Percentiles rank a stretch among this genome's conserved stretches.
These are phyloP conservation scores for Dicentrarchus labrax DNA, from an alignment of 2,113 vertebrate species.

Conservation along the genomic window DNA sequence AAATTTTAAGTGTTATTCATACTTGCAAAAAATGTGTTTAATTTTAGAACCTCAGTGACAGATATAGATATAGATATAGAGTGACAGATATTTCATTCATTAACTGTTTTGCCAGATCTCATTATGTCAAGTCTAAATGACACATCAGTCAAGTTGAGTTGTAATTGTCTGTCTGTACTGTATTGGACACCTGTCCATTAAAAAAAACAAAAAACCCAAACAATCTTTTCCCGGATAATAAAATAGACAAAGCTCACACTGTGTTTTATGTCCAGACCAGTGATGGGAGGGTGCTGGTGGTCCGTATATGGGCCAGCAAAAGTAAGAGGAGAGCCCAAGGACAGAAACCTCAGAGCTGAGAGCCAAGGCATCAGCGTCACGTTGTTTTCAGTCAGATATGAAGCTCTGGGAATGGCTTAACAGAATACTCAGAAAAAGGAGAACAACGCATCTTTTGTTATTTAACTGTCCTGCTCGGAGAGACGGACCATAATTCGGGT, in stretches of 20 bases:
- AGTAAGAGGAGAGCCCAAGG: slow-evolving; percentile 37
- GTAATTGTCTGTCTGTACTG: not conserved
- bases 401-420: slow-evolving; percentile 58
- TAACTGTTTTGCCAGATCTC: not conserved
- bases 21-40: slow-evolving; percentile 9
- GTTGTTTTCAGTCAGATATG: slow-evolving; percentile 47
- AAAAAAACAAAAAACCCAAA: not conserved
- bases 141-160: slow-evolving; percentile 1
- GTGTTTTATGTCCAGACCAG: slow-evolving; percentile 18
- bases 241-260: not conserved
- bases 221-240: not conserved
- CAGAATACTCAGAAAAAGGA: slow-evolving; percentile 63
- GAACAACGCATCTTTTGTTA: slow-evolving; percentile 79
- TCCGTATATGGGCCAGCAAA: slow-evolving; percentile 18
- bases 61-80: slow-evolving; percentile 13
- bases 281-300: slow-evolving; percentile 22
- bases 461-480: slow-evolving; percentile 70
- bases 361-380: slow-evolving; percentile 48
- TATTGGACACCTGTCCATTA: slow-evolving; percentile 15
- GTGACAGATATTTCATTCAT: slow-evolving; percentile 1
- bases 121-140: slow-evolving; percentile 7
- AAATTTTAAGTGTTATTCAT: slow-evolving; percentile 29
- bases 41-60: slow-evolving; percentile 25
- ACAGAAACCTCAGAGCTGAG: slow-evolving; percentile 26
- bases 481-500: slow-evolving; percentile 71